Evolutionary conservation across 2,888 invertebrate species (phyloP).

Genomic region (Apotomis betuletana): DNA sequence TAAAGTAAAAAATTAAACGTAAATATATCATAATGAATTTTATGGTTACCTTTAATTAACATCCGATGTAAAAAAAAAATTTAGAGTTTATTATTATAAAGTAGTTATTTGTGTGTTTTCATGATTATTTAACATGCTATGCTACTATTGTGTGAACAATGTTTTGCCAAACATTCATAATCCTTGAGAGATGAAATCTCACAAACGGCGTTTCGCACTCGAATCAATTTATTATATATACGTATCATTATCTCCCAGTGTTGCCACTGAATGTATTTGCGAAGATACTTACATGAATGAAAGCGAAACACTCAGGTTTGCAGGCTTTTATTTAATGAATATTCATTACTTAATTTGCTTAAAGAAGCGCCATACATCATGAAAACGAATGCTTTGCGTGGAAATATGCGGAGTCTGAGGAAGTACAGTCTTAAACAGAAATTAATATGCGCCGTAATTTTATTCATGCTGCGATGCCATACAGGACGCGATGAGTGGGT

Average conservation of each 20-base stretch:
- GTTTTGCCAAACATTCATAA: neutral
- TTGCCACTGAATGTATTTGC: conserved; percentile 30
- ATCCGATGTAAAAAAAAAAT: too few species aligned
- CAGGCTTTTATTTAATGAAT: conserved; percentile 70
- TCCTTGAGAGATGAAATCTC: too few species aligned
- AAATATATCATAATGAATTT: neutral
- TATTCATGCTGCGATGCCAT: conserved; percentile 35
- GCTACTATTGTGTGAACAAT: neutral
- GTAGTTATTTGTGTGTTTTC: too few species aligned
- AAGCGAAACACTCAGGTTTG: conserved; percentile 58
- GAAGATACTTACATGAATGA: conserved; percentile 33
- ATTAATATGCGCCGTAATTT: conserved; percentile 56
- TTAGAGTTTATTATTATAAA: too few species aligned
- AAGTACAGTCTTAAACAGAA: conserved; percentile 52
- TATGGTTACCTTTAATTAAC: too few species aligned
- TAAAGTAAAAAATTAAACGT: neutral
- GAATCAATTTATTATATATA: conserved; percentile 10
- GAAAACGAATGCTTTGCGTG: conserved; percentile 58
- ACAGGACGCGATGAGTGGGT: conserved; percentile 22
- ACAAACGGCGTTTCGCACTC: neutral
- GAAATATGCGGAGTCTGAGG: conserved; percentile 54
- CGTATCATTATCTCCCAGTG: neutral
- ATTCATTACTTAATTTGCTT: conserved; percentile 74
- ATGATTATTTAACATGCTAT: too few species aligned
- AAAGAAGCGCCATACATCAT: conserved; percentile 74